These are phyloP conservation scores for Pangasianodon gigas DNA, from an alignment of 2,113 vertebrate genomes.

Conservation along the genomic window DNA sequence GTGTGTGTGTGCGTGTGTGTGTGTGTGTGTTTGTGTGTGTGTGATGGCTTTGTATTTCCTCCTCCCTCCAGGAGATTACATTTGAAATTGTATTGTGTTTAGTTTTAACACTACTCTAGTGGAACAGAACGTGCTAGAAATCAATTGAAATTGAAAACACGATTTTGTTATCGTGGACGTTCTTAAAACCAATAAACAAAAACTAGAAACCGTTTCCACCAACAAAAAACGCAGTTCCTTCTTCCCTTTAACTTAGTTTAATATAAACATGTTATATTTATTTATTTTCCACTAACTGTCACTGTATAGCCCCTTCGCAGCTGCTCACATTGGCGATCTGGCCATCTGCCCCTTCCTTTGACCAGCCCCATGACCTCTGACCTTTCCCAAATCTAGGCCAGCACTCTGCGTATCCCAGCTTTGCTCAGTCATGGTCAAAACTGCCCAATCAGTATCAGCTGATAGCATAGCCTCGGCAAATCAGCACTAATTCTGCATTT, in stretches of 20 bases:
- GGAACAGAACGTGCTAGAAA: not conserved
- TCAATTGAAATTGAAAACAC: not conserved
- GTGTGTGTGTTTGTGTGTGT: not conserved
- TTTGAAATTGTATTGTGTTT: not conserved
- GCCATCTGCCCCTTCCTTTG: conserved; percentile 73
- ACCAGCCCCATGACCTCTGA: conserved; percentile 71
- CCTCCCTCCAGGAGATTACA: not conserved
- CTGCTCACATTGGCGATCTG: conserved; percentile 69
- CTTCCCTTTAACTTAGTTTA: not conserved
- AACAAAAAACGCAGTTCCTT: not conserved
- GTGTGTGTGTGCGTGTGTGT: not conserved
- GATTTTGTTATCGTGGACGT: not conserved
- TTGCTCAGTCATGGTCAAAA: conserved; percentile 39
- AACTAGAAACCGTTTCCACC: too few relatives aligned
- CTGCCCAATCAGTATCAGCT: not conserved
- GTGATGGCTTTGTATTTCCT: not conserved
- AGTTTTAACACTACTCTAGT: not conserved
- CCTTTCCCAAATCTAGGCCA: conserved; percentile 69
- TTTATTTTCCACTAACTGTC: not conserved
- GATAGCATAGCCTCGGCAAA: too few relatives aligned
- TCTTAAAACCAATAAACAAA: not conserved
- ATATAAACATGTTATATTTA: not conserved
- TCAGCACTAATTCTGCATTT: not conserved
- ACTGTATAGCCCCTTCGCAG: conserved; percentile 32
- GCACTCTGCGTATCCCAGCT: conserved; percentile 53